phyloP scores from a whole-genome alignment of 2,797 vertebrate species.

The Fringilla coelebs region DNA sequence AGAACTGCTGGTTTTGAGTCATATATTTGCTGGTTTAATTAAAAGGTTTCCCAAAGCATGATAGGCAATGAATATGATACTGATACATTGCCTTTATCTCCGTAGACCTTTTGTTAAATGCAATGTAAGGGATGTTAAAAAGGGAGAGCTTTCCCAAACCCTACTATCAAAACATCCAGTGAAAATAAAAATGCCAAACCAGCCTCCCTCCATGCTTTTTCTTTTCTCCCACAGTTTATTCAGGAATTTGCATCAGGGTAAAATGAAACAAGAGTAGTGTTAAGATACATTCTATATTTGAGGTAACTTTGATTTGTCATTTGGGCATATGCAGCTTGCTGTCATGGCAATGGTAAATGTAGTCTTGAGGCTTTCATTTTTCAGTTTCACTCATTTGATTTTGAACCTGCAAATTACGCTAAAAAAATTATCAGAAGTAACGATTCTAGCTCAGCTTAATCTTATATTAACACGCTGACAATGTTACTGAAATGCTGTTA shows the following conservation, averaged over 20 bases:
- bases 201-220: not conserved
- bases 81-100: not conserved
- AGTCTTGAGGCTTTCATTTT: not conserved
- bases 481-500: not conserved
- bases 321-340: not conserved
- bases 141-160: not conserved
- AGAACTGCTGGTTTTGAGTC: not conserved
- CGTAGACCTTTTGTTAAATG: not conserved
- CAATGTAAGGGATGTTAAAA: not conserved
- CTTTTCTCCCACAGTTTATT: not conserved
- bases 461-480: not conserved
- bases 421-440: not conserved
- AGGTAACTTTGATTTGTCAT: not conserved
- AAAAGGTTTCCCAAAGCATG: not conserved
- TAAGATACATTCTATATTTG: not conserved
- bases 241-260: not conserved
- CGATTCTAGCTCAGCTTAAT: not conserved
- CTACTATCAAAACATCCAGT: not conserved
- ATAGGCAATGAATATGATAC: not conserved
- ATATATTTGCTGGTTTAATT: not conserved
- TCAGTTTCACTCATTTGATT: not conserved
- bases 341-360: not conserved
- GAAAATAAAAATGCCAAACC: not conserved
- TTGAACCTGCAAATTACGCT: not conserved
- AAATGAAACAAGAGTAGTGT: not conserved